These are phyloP conservation scores for Drosophila baimaii DNA, from an alignment of 1,140 invertebrate genomes.

Conservation along the genomic window DNA sequence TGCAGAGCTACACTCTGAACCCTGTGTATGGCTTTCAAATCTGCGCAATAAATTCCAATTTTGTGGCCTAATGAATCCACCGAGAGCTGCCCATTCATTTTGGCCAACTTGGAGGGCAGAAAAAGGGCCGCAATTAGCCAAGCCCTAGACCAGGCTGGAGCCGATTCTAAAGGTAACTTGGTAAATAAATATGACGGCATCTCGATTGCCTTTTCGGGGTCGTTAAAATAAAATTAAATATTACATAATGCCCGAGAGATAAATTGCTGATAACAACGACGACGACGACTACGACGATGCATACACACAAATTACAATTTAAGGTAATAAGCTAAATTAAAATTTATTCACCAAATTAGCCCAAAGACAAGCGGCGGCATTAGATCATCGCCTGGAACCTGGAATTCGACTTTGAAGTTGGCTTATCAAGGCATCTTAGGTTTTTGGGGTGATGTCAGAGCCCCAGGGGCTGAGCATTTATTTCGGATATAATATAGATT, in stretches of 20 bases:
- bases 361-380: constrained; percentile 24
- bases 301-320: constrained; percentile 40
- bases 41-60: constrained; percentile 79
- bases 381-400: constrained; percentile 26
- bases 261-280: constrained; percentile 46
- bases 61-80: constrained; percentile 75
- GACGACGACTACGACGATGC: too few species aligned
- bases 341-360: constrained; percentile 43
- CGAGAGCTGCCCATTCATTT: constrained; percentile 69
- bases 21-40: constrained; percentile 71
- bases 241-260: constrained; percentile 40
- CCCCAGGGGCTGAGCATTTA: background rate
- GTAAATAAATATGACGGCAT: constrained; percentile 44
- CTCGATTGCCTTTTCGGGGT: constrained; percentile 17
- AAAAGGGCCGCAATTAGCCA: constrained; percentile 70
- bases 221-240: constrained; percentile 41
- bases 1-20: background rate
- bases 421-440: constrained; percentile 20
- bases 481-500: constrained; percentile 6
- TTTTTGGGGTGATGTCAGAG: constrained; percentile 30
- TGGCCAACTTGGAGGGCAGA: constrained; percentile 33
- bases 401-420: constrained; percentile 4
- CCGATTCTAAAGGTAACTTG: constrained; percentile 16
- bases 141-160: constrained; percentile 18
- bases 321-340: constrained; percentile 32